Conservation (phyloP, 2,113 vertebrate species). For the Takifugu flavidus region DNA sequence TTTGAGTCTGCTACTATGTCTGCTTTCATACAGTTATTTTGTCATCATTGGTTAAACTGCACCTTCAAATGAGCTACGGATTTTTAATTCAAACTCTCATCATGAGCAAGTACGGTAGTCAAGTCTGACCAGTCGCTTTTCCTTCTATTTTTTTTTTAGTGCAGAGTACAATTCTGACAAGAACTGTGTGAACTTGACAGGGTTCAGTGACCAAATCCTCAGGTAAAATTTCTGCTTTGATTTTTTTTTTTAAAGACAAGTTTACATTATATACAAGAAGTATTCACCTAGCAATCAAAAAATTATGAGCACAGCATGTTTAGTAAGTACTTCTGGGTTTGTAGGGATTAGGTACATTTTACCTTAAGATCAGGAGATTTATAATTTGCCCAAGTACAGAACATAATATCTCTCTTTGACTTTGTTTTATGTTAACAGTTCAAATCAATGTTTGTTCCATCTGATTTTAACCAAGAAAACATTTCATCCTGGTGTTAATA, state of each 20-base stretch:
- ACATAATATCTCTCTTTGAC: too few species aligned
- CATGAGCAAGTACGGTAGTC: background rate
- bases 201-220: conserved; percentile 80
- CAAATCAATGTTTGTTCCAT: background rate
- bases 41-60: background rate
- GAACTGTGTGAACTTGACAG: conserved; percentile 57
- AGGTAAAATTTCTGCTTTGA: conserved; percentile 58
- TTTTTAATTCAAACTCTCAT: background rate
- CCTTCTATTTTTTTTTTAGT: background rate
- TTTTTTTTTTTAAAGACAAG: background rate
- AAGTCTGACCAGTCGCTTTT: background rate
- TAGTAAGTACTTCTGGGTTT: background rate
- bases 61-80: background rate
- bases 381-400: too few species aligned
- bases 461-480: background rate
- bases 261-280: background rate
- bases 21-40: background rate
- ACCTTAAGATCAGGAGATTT: too few species aligned
- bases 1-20: background rate
- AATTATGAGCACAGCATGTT: background rate
- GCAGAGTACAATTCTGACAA: background rate
- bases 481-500: background rate
- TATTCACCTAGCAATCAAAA: background rate
- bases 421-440: too few species aligned
- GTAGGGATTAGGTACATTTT: too few species aligned